Base-by-base conservation (phyloP, 2,888 invertebrate genomes). In the Acrobeloides nanus region DNA sequence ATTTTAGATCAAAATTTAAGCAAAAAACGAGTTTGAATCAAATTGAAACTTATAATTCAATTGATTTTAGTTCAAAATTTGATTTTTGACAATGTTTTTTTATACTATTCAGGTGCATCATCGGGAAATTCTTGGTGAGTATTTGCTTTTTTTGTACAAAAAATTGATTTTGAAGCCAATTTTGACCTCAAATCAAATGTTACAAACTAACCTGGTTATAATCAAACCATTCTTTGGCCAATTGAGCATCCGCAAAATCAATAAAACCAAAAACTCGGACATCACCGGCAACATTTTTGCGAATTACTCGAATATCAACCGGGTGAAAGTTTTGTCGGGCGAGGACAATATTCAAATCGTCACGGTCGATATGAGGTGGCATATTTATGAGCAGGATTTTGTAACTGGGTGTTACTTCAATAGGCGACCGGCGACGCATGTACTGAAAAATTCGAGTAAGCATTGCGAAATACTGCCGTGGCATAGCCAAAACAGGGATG, bases 161-260 rank as follows among this genome's bases (percentile, higher is more conserved):
- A n/a, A n/a, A n/a, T n/a, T n/a, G n/a, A n/a, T n/a, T n/a, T n/a
- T n/a, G n/a, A n/a, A n/a, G n/a, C n/a, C n/a, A n/a, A n/a, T n/a
- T n/a, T n/a, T n/a, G n/a, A n/a, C n/a, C n/a, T 7, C 10, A 10
- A 8, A 17, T 35, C 8, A 17, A 20, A 15, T 35, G 18, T 35
- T 7, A 35, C 7, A 35, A 35, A 12, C 29, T 25, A 38, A 85
- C 86, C 84, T 87, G 84, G 81, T 86, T 86, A 79, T 82, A 81
- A 77, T 87, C 87, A 85, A 89, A 88, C 87, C 88, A 88, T 76
- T 82, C 82, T 76, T 83, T 83, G 74, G 89, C 87, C 80, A 87
- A 87, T 77, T 83, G 82, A 77, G 85, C 82, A 77, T 84, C 84
- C 78, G 83, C 82, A 83, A 89, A 89, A 82, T 89, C 89, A 81